Evolutionary conservation across 2,113 vertebrate genomes (phyloP), one percentile per base, ranked within the genome.

Genomic region (Brachypteracias leptosomus): DNA sequence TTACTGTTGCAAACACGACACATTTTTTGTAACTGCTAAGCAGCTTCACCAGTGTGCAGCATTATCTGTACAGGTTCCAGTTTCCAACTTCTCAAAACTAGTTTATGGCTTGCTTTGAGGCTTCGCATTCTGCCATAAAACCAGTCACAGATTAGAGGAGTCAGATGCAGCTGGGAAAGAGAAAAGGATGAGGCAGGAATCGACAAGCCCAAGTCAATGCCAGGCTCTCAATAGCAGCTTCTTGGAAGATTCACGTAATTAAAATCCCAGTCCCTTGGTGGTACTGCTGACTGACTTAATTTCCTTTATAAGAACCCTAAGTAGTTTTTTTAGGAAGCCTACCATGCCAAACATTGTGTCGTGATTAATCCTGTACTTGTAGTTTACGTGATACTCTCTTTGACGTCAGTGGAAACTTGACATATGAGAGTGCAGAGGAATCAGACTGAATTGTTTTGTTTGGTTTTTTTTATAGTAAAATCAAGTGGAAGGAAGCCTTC

Each of bases 401-500:
- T 85, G 88, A 92, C 10, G 16, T 93, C 93, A 96, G 85, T 81
- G 61, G 88, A 92, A 77, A 75, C 33, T 70, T 59, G n/a, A 78
- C 95, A 79, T 61, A 16, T 3, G n/a, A 93, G 44, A 75, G 42
- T 16, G 16, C 44, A 59, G 52, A 77, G 18, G 33, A 80, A 93
- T 84, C 31, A 22, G n/a, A 40, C 13, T 68, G 38, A 86, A 88
- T 21, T 40, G 21, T 52, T 46, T 26, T 49, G 36, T 83, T 78
- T 55, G 15, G 15, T 12, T 47, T 44, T 70, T 79, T 74, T 38
- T 55, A 15, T 5, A 59, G 35, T 20, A 68, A 44, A 54, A 88
- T 19, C 28, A 75, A 89, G 87, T 5, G 11, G n/a, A 84, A 74
- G 59, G 38, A 90, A 90, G 33, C 8, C 9, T 70, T 63, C 57